phyloP scores from a whole-genome alignment of 2,113 vertebrate genomes.

The Odocoileus hemionus region DNA sequence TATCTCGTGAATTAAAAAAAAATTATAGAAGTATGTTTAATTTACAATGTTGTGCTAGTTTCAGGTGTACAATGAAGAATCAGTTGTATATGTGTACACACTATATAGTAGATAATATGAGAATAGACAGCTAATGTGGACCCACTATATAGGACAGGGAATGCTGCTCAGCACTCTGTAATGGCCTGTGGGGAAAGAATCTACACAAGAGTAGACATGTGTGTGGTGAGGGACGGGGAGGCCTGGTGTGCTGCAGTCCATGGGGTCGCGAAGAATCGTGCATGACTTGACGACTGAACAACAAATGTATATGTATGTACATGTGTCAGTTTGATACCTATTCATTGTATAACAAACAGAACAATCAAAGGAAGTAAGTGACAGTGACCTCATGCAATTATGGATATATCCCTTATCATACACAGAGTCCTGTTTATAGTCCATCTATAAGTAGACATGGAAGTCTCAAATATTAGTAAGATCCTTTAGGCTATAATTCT shows the following conservation, averaged over 20 bases:
- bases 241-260: not conserved
- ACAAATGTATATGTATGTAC: not conserved
- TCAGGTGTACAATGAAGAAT: not conserved
- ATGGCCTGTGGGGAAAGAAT: not conserved
- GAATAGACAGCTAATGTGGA: not conserved
- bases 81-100: not conserved
- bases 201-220: not conserved
- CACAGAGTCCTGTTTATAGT: not conserved
- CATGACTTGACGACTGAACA: not conserved
- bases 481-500: not conserved
- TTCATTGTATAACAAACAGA: not conserved
- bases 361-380: not conserved
- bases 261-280: fast-evolving
- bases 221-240: not conserved
- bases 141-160: not conserved
- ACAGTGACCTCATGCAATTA: not conserved
- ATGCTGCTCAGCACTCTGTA: not conserved
- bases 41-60: not conserved
- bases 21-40: not conserved
- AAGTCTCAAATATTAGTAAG: not conserved
- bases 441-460: not conserved
- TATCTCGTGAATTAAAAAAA: not conserved
- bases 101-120: not conserved
- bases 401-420: not conserved
- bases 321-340: not conserved